Base-by-base conservation (phyloP, 1,140 invertebrate genomes). In the Cotesia vestalis region DNA sequence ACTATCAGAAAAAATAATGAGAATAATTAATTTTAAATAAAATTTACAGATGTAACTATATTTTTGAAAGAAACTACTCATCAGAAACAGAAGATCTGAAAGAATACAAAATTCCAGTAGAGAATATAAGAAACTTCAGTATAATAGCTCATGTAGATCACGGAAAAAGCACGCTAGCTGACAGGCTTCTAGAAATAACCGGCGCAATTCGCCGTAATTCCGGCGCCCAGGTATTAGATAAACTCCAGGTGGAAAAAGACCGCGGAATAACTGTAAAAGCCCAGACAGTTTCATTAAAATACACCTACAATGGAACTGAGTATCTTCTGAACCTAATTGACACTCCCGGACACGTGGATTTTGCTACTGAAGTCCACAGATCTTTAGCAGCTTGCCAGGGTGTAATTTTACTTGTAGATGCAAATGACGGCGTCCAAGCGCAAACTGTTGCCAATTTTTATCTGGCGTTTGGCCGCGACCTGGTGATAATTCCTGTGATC, bases 61-160 rank as follows among this genome's bases (percentile, higher is more conserved):
- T 35, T 4, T n/a, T 67, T 4, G 1, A n/a, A 12, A 35, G n/a
- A 36, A 6, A 9, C 8, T 85, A 79, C 46, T 80, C 71, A 3
- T 78, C 72, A n/a, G 60, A 78, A 0, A 9, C 34, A 2, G 40
- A 66, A 1, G 63, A 72, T 17, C 20, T 73, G 12, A 80, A 82
- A 68, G 82, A 80, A 4, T 78, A 81, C 40, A 68, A 85, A 35
- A 84, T 84, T 6, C 91, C 92, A 3, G 80, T 91, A 61, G 91
- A 94, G 72, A 90, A 90, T 73, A 97, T 98, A 40, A 87, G 96
- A 53, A 98, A 98, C 84, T 98, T 99, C 80, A 94, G 95, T 85
- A 98, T 99, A 76, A 96, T 99, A 72, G 98, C 98, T 46, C 98
- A 99, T 88, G 94, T 99, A 12, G 98, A 99, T 86, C 97, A 99